These are phyloP conservation scores for Parnassius apollo DNA, from an alignment of 2,888 invertebrate species.

Conservation along the genomic window DNA sequence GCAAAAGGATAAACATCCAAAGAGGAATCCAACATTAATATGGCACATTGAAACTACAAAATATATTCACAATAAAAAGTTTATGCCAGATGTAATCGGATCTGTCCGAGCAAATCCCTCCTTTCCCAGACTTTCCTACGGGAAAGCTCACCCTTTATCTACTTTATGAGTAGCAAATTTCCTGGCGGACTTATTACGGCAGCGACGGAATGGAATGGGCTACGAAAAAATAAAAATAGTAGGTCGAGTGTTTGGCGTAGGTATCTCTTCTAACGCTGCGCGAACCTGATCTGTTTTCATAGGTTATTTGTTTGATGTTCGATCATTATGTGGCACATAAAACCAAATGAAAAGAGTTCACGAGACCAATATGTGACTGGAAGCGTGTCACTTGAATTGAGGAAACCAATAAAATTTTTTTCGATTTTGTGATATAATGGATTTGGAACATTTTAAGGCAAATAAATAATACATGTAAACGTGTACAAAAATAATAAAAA, in stretches of 20 bases:
- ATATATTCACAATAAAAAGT: conserved; percentile 26
- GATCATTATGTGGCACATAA: conserved; percentile 1
- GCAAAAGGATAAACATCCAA: conserved; percentile 3
- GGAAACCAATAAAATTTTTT: too few species aligned
- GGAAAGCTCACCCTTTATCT: conserved; percentile 33
- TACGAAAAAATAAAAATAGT: conserved; percentile 5
- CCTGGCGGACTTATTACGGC: conserved; percentile 32
- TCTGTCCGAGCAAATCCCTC: conserved; percentile 33
- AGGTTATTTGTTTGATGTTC: conserved; percentile 10
- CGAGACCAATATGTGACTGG: too few species aligned
- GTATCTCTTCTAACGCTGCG: background rate
- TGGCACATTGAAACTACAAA: conserved; percentile 16
- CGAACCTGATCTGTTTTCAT: conserved; percentile 5
- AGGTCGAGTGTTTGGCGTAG: conserved; percentile 4
- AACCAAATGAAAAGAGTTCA: conserved; percentile 1
- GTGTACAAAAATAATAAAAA: too few species aligned
- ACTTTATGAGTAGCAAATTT: conserved; percentile 36
- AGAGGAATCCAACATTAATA: conserved; percentile 14
- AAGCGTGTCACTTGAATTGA: too few species aligned
- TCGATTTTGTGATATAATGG: too few species aligned
- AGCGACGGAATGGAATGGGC: background rate
- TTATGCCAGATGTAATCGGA: conserved; percentile 31
- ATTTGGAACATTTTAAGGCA: too few species aligned
- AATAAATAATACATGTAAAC: too few species aligned
- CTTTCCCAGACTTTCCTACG: conserved; percentile 32